A percentile compares a stretch with the other conserved stretches of the same genome.
Conservation (phyloP, 2,113 vertebrate genomes). For the Pedionomus torquatus region DNA sequence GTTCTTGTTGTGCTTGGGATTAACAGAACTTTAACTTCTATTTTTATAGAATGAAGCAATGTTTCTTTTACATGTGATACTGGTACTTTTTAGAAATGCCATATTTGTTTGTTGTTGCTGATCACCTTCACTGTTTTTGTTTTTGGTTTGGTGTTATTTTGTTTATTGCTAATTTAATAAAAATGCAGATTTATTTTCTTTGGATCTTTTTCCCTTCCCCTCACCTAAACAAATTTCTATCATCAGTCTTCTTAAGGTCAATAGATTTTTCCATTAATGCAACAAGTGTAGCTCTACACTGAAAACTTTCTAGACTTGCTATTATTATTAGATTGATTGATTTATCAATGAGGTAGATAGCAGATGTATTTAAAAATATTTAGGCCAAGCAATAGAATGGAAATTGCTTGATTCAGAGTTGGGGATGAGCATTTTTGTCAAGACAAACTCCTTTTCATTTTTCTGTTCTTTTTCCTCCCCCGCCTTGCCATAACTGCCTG, state of each 20-base stretch:
- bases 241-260: not conserved
- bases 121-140: not conserved
- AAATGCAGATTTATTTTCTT: not conserved
- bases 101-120: not conserved
- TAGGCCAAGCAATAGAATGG: constrained; percentile 13
- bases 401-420: not conserved
- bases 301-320: not conserved
- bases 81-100: not conserved
- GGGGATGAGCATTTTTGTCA: not conserved
- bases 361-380: not conserved
- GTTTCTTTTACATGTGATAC: not conserved
- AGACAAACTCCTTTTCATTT: not conserved
- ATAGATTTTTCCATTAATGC: not conserved
- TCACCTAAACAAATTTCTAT: not conserved
- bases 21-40: not conserved
- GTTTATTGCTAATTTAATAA: not conserved
- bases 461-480: not conserved
- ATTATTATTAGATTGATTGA: not conserved
- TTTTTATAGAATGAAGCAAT: not conserved
- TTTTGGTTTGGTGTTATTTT: not conserved
- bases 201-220: not conserved
- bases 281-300: not conserved
- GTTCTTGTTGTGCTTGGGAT: not conserved
- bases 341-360: not conserved
- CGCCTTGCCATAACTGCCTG: constrained; percentile 44